phyloP scores from a whole-genome alignment of 2,113 vertebrate genomes.

The Acanthisitta chloris region DNA sequence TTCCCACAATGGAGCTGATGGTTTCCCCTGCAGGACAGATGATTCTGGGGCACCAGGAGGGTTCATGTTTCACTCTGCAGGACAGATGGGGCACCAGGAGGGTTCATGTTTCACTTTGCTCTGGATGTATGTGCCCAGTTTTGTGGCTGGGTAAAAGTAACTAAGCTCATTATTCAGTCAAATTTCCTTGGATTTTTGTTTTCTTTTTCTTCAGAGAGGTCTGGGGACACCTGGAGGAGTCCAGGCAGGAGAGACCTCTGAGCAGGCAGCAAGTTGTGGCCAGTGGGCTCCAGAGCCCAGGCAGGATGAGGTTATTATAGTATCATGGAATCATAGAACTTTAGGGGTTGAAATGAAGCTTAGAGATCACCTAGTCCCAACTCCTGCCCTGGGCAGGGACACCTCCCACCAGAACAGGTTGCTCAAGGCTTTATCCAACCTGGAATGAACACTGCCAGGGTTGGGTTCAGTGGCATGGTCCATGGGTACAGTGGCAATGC shows the following conservation, averaged over 20 bases:
- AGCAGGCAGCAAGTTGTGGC: not conserved
- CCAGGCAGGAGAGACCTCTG: not conserved
- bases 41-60: not conserved
- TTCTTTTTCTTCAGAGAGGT: not conserved
- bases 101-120: not conserved
- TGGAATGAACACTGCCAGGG: too few species aligned
- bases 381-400: too few species aligned
- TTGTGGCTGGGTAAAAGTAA: not conserved
- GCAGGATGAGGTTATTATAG: not conserved
- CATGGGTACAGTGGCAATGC: not conserved
- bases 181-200: not conserved
- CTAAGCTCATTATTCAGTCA: not conserved
- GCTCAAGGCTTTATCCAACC: too few species aligned
- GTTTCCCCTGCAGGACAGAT: not conserved
- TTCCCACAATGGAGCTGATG: not conserved
- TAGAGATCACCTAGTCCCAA: too few species aligned
- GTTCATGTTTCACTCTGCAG: not conserved
- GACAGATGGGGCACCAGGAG: not conserved
- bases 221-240: not conserved
- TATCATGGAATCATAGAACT: too few species aligned
- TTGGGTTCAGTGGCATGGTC: too few species aligned
- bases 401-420: too few species aligned
- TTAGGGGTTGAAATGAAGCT: too few species aligned
- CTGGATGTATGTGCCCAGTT: not conserved
- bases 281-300: not conserved